phyloP scores from a whole-genome alignment of 1,140 invertebrate species.

The Nixonia krombeini region DNA sequence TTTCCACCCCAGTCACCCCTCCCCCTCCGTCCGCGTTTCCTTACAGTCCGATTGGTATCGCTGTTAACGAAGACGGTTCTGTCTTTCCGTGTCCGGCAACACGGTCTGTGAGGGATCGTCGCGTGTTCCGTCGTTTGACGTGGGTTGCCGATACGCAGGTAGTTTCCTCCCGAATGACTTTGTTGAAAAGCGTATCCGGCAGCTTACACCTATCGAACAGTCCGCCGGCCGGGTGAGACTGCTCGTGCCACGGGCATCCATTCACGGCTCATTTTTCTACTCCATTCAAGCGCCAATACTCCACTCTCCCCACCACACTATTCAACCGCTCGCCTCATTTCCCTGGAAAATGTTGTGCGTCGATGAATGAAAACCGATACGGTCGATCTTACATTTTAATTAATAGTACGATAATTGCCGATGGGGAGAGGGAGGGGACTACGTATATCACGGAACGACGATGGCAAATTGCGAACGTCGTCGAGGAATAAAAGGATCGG shows the following conservation, averaged over 20 bases:
- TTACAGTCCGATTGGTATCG: too few species aligned
- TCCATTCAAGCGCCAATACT: constrained; percentile 50
- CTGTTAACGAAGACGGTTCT: too few species aligned
- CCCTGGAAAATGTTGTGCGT: too few species aligned
- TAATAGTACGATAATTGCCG: too few species aligned
- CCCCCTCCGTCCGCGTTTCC: too few species aligned
- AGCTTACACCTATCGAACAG: constrained; percentile 37
- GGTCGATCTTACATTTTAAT: too few species aligned
- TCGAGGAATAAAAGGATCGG: too few species aligned
- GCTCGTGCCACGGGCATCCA: constrained; percentile 52
- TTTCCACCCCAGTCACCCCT: too few species aligned
- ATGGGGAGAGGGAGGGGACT: too few species aligned
- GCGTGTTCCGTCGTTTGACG: constrained; percentile 14
- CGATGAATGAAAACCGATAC: too few species aligned
- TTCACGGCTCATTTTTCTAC: constrained; percentile 50
- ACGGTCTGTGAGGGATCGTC: background rate
- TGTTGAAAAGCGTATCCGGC: constrained; percentile 53
- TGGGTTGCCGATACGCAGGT: constrained; percentile 53
- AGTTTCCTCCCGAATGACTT: constrained; percentile 58
- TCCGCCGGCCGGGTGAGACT: constrained; percentile 46
- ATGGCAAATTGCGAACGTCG: too few species aligned
- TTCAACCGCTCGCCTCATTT: constrained; percentile 3
- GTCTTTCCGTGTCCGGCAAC: background rate
- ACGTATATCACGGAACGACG: too few species aligned
- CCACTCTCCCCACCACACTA: constrained; percentile 19